These are phyloP conservation scores for Dastarcus helophoroides DNA, from an alignment of 2,888 invertebrate species.

Conservation along the genomic window DNA sequence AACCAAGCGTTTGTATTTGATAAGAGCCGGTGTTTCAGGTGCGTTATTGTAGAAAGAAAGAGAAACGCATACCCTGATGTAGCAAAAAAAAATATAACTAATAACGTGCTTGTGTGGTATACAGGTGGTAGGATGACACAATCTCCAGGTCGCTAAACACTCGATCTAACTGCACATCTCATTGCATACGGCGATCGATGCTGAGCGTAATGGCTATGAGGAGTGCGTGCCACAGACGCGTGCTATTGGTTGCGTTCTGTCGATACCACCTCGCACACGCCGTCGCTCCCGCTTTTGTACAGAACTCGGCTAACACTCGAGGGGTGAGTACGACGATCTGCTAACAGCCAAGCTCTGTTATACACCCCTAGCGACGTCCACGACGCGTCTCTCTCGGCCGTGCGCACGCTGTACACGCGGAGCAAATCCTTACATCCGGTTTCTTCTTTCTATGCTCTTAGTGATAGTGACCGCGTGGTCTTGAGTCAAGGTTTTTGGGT, in stretches of 20 bases:
- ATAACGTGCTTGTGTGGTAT: too few species aligned
- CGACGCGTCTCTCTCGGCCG: conserved; percentile 9
- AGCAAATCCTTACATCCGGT: conserved; percentile 3
- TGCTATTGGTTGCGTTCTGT: conserved; percentile 34
- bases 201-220: conserved; percentile 34
- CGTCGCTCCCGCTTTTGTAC: conserved; percentile 18
- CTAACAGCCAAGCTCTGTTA: conserved; percentile 11
- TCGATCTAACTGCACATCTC: conserved; percentile 23
- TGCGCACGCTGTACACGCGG: conserved; percentile 6
- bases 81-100: too few species aligned
- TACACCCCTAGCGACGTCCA: conserved; percentile 9
- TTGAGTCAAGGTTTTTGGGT: conserved; percentile 5
- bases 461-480: conserved; percentile 5
- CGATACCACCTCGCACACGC: conserved; percentile 24
- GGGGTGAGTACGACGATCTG: conserved; percentile 25
- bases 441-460: conserved; percentile 8
- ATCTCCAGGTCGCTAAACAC: conserved; percentile 17
- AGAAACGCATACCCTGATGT: too few species aligned
- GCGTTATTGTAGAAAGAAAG: too few species aligned
- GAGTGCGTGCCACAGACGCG: conserved; percentile 34
- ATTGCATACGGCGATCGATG: conserved; percentile 30
- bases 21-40: too few species aligned
- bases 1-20: too few species aligned
- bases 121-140: neutral
- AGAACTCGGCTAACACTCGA: conserved; percentile 28